Evolutionary conservation across 2,888 invertebrate species (phyloP).

Genomic region (Oscheius sp.): DNA sequence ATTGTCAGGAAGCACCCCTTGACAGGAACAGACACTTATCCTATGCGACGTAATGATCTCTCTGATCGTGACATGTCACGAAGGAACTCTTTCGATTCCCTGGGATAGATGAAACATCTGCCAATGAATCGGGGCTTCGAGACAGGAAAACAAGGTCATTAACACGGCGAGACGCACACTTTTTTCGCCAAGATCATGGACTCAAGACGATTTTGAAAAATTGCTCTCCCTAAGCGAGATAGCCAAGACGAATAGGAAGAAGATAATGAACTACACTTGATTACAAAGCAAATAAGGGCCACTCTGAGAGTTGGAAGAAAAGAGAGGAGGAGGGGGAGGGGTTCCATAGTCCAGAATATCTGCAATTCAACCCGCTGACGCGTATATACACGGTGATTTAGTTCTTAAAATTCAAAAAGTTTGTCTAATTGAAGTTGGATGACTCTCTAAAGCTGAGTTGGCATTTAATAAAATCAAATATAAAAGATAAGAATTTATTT

Average conservation of each 20-base stretch:
- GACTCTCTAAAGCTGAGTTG: not conserved
- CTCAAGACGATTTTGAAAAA: no score
- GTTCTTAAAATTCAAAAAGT: slow-evolving; percentile 16
- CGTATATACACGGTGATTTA: not conserved
- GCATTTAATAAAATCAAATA: not conserved
- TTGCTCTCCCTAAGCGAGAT: no score
- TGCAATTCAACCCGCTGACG: slow-evolving; percentile 20
- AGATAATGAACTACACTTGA: not conserved
- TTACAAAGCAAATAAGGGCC: not conserved
- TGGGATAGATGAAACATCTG: not conserved
- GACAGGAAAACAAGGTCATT: not conserved
- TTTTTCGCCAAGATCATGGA: no score
- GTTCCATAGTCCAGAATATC: not conserved
- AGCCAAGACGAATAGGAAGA: no score
- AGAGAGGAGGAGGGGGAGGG: not conserved
- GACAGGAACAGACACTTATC: slow-evolving; percentile 8
- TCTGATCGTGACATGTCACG: not conserved
- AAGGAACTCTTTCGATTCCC: not conserved
- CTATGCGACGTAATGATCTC: slow-evolving; percentile 4
- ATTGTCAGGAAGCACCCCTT: not conserved
- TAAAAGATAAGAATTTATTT: slow-evolving; percentile 2
- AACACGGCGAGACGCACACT: not conserved
- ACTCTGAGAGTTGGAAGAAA: not conserved
- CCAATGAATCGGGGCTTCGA: not conserved
- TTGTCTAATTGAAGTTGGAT: not conserved